Conservation (phyloP, 2,797 vertebrate species). For the Neopelma chrysocephalum region DNA sequence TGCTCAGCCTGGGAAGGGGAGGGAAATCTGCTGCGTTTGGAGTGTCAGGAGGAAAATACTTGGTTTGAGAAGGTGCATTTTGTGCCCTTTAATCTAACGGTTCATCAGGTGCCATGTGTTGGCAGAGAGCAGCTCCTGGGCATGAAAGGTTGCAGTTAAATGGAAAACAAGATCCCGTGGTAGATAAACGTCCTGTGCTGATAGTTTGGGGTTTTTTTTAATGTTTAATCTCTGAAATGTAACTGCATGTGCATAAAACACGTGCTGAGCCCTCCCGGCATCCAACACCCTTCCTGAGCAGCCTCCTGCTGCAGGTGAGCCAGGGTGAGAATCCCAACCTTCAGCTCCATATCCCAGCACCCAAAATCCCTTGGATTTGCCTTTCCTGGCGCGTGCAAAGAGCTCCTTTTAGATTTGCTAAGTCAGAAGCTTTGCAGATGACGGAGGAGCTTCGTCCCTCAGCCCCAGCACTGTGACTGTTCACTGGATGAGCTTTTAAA, state of each 20-base stretch:
- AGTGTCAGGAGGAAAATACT: background rate
- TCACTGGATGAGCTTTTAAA: conserved; percentile 29
- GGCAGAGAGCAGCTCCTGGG: background rate
- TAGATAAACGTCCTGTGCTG: background rate
- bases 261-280: background rate
- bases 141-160: background rate
- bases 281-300: rapidly evolving
- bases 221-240: background rate
- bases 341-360: background rate
- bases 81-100: conserved; percentile 15
- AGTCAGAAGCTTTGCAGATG: conserved; percentile 14
- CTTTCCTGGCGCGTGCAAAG: background rate
- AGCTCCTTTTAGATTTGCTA: background rate
- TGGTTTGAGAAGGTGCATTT: background rate
- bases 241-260: background rate
- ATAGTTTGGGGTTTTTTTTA: background rate
- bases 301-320: background rate
- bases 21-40: rapidly evolving
- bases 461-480: background rate
- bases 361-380: background rate
- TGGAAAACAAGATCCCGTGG: conserved; percentile 39
- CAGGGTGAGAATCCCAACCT: rapidly evolving
- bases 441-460: background rate
- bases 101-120: background rate
- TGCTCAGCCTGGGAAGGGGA: background rate